phyloP scores from a whole-genome alignment of 1,140 invertebrate species.

The Physella acuta region DNA sequence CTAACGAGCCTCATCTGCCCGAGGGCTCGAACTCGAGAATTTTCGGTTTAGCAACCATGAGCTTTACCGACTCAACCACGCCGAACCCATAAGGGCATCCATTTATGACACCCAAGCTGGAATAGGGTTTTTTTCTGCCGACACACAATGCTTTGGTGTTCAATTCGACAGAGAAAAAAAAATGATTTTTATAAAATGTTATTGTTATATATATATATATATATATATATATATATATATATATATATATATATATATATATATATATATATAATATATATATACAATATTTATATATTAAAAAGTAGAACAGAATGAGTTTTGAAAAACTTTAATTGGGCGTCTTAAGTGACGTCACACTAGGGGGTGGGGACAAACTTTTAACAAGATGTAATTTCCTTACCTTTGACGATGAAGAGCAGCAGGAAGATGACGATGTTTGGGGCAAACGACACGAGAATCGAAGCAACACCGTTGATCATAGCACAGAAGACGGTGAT shows the following conservation, averaged over 20 bases:
- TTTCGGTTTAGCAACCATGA: too few relatives aligned
- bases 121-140: too few relatives aligned
- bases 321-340: not conserved
- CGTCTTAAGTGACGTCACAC: not conserved
- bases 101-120: too few relatives aligned
- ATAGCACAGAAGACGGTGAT: not conserved
- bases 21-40: too few relatives aligned
- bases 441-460: slow-evolving; percentile 1
- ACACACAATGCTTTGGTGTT: too few relatives aligned
- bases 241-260: not conserved
- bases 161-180: too few relatives aligned
- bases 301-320: not conserved
- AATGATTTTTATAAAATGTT: too few relatives aligned
- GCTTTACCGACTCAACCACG: too few relatives aligned
- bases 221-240: not conserved
- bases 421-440: not conserved
- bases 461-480: not conserved
- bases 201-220: too few relatives aligned
- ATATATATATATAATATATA: not conserved
- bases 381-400: not conserved
- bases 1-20: too few relatives aligned
- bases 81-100: too few relatives aligned
- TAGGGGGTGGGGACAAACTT: not conserved
- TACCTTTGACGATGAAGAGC: slow-evolving; percentile 10
- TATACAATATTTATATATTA: not conserved